Base-by-base conservation (phyloP, 1,140 invertebrate species). In the Lordiphosa collinella region DNA sequence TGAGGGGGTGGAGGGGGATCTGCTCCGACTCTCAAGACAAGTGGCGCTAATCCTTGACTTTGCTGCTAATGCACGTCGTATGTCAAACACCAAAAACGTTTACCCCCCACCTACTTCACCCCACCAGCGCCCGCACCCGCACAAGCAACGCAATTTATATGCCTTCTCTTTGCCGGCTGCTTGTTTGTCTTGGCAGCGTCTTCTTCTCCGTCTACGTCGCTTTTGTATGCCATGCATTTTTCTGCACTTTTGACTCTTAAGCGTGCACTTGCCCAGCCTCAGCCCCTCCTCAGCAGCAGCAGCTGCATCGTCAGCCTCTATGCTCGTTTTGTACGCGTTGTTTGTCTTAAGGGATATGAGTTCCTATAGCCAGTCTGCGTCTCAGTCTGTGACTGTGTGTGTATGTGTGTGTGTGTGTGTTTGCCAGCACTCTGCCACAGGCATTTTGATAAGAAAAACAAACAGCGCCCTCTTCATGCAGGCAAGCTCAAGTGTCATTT, bases 391-490 rank as follows among this genome's bases (percentile, higher is more conserved):
- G 32, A 51, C 8, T 64, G 7, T 48, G 37, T 51, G 52, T 52
- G 22, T 58, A 18, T 61, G 13, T 53, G 9, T 53, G 9, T 43
- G 18, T 41, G 31, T 71, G 56, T 61, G 35, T 84, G 61, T 84
- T 72, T 82, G 78, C 78, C 52, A 69, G 78, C 78, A 64, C 67
- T 78, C 67, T 78, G 78, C 78, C 68, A 63, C 78, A 84, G 72
- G 78, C 78, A 84, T 82, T 82, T 84, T 84, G 78, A 82, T 82
- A 82, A 82, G 72, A 84, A 82, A 82, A 78, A 82, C 72, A 84
- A 82, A 82, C 76, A 75, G 40, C 65, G 54, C 41, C 53, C 58
- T 55, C 66, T 47, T 54, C 37, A 44, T 14, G 29, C n/a, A 43
- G 13, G 54, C 49, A 51, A 49, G 73, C 78, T 84, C 80, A 84